Base-by-base conservation (phyloP, 2,113 vertebrate genomes). In the Xiphorhynchus elegans region DNA sequence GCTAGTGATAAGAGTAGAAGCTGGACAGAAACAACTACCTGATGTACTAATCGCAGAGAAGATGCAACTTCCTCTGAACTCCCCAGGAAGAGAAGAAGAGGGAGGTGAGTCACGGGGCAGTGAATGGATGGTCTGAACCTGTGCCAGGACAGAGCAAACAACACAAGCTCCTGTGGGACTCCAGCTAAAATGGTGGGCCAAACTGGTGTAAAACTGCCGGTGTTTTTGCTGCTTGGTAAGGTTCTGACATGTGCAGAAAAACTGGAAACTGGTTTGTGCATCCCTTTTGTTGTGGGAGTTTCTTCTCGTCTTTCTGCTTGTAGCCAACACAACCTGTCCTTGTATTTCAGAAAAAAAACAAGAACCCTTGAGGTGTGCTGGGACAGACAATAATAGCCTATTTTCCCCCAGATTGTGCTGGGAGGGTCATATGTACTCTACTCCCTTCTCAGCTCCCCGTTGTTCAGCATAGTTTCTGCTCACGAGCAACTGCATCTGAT, bases 401-500 rank as follows among this genome's bases (percentile, higher is more conserved):
- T 70, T 74, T 58, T 13, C 40, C 17, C 17, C 7, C 0, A 1
- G 8, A 26, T 5, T 40, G 8, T 46, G 46, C 40, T 0, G 1
- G 35, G 19, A 46, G 6, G 13, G 31, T 16, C 14, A 0, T 13
- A 8, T 4, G 11, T 23, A 1, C 26, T 8, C 85, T 20, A 16
- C 19, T 81, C n/a, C 25, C 17, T 40, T 49, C 0, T 0, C 16
- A 2, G 12, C 1, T 56, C 5, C 5, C 52, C 15, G 6, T 46
- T 14, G 35, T 59, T 87, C 44, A 13, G 25, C 31, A 46, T n/a
- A 73, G 28, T 76, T 31, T 24, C 39, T 4, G 12, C 35, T 66
- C 5, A 1, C 2, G 1, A 55, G 13, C 0, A 0, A 14, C 37
- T 10, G 2, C 0, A 1, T 17, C 50, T 1, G 1, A 5, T 10